Base-by-base conservation (phyloP, 2,888 invertebrate species). In the Tetanocera ferruginea region DNA sequence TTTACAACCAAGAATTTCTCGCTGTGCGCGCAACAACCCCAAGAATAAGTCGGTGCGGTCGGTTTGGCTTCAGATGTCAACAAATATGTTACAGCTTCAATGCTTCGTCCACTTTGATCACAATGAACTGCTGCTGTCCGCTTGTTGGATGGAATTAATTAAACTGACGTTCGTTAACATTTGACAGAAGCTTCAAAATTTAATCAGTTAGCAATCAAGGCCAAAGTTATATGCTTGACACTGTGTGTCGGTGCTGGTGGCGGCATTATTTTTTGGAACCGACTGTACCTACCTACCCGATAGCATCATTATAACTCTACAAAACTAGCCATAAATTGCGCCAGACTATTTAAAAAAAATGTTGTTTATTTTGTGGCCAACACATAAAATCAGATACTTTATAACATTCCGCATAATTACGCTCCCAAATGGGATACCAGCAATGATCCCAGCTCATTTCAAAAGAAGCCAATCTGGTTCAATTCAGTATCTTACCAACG, bases 371-470 rank as follows among this genome's bases (percentile, higher is more conserved):
- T 34, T 31, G 28, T 19, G 31, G 51, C 31, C 52, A 74, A 74
- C 76, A 52, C 82, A 82, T 81, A 82, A 81, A 83, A 79, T 43
- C 80, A 75, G 80, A 80, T 81, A 81, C 79, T 83, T 83, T 83
- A 82, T 82, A 81, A 77, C 82, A 82, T 82, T 82, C 79, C 80
- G 76, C 76, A 80, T 82, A 83, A 83, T 83, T 82, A 82, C 81
- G 79, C 80, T 77, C 79, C 78, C 70, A 77, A 82, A 80, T 81
- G 80, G 66, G 34, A 11, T 57, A 67, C 70, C 57, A 66, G 73
- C 76, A 75, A 70, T 64, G 73, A 19, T 19, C 31, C 19, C n/a
- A 11, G 17, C 28, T 52, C 3, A 28, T 70, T 49, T 25, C 31
- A 23, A 55, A 19, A 19, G 55, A 8, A 23, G 55, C 55, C 23